A percentile compares a stretch with the other conserved stretches of the same genome.
Evolutionary conservation across 2,797 vertebrate genomes (phyloP).

Genomic region (Pangasius larnaudii): DNA sequence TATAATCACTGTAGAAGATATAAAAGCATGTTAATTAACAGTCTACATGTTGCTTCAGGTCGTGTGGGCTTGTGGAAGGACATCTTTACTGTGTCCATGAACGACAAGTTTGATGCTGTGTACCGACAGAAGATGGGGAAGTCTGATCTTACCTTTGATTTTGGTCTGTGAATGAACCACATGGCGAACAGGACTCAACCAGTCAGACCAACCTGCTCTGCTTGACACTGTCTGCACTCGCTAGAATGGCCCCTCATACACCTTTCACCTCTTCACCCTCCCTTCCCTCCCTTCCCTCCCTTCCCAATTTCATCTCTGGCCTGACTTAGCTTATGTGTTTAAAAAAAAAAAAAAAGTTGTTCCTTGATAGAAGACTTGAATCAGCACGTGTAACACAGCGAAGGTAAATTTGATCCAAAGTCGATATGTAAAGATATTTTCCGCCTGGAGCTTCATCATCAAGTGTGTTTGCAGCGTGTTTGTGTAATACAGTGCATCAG

Average conservation of each 20-base stretch:
- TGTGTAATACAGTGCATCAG: slow-evolving; percentile 39
- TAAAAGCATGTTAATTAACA: slow-evolving; percentile 37
- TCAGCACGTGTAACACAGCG: slow-evolving; percentile 30
- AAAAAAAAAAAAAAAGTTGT: background rate
- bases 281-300: background rate
- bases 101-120: slow-evolving; percentile 93
- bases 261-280: background rate
- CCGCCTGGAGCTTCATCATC: slow-evolving; percentile 11
- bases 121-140: slow-evolving; percentile 98
- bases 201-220: slow-evolving; percentile 37
- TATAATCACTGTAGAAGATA: background rate
- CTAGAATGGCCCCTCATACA: slow-evolving; percentile 18
- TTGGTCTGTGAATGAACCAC: slow-evolving; percentile 80
- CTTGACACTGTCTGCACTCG: slow-evolving; percentile 39
- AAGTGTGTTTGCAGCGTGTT: slow-evolving; percentile 43
- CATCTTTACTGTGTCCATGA: slow-evolving; percentile 99
- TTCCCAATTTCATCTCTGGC: background rate
- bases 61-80: slow-evolving; percentile 96
- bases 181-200: slow-evolving; percentile 40
- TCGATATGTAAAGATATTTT: slow-evolving; percentile 18
- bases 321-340: slow-evolving; percentile 39
- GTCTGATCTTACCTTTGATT: slow-evolving; percentile 93
- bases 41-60: slow-evolving; percentile 75
- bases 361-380: slow-evolving; percentile 12
- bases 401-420: background rate